Conservation (phyloP, 1,140 invertebrate species). For the Cryptotermes secundus region DNA sequence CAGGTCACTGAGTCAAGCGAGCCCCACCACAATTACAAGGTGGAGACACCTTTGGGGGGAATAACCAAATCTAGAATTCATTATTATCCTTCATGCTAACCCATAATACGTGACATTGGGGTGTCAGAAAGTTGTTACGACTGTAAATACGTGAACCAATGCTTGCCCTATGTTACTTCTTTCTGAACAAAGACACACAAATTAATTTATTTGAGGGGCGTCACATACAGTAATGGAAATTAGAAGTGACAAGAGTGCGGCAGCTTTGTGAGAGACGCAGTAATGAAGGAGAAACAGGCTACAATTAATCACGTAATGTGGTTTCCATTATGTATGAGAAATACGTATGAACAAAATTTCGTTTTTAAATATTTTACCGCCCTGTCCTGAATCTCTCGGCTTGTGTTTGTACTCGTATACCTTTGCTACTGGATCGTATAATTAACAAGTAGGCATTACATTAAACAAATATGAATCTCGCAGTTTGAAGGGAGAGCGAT, state of each 20-base stretch:
- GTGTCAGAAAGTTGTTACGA: too few species aligned
- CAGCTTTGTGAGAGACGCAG: neutral
- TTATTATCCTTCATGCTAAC: too few species aligned
- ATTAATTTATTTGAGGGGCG: neutral
- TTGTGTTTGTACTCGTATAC: neutral
- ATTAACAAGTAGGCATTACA: neutral
- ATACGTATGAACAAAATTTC: neutral
- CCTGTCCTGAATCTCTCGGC: neutral
- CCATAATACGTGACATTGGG: too few species aligned
- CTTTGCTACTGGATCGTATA: neutral
- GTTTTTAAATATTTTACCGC: neutral
- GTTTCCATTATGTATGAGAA: neutral
- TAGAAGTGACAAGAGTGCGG: neutral
- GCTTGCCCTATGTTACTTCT: too few species aligned
- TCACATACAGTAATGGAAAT: neutral
- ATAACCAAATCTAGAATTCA: too few species aligned
- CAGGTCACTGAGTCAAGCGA: too few species aligned
- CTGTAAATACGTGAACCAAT: too few species aligned
- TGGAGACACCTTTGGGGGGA: too few species aligned
- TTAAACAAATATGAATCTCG: neutral
- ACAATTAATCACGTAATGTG: constrained; percentile 1
- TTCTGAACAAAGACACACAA: neutral
- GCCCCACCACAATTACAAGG: too few species aligned
- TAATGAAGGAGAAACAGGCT: neutral
- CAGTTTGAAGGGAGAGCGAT: too few species aligned